Conservation (phyloP, 2,888 invertebrate genomes). For the Mesoligia furuncula region DNA sequence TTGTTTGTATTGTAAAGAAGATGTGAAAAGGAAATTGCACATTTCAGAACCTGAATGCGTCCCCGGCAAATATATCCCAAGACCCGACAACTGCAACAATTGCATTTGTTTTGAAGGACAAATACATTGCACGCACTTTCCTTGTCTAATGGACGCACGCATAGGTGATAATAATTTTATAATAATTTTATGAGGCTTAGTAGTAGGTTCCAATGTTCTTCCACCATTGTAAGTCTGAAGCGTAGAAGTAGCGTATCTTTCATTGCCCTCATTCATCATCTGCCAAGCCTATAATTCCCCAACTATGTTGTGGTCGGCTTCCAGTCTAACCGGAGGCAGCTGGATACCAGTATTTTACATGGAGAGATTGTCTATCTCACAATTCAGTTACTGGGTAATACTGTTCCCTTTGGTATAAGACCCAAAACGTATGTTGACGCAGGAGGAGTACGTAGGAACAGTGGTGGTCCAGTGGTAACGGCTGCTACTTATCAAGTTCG, state of each 20-base stretch:
- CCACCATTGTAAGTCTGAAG: no score
- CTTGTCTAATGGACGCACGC: background rate
- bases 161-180: conserved; percentile 28
- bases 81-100: conserved; percentile 25
- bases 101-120: conserved; percentile 35
- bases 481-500: no score
- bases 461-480: no score
- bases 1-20: no score
- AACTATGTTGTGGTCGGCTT: background rate
- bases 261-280: background rate
- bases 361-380: background rate
- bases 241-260: background rate
- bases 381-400: background rate
- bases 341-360: background rate
- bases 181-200: background rate
- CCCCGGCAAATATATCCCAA: conserved; percentile 1
- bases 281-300: background rate
- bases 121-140: conserved; percentile 27
- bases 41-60: conserved; percentile 27
- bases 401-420: background rate
- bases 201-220: background rate
- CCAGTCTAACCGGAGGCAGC: no score
- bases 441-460: no score
- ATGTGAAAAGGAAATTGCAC: background rate
- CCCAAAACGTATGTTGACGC: background rate